Evolutionary conservation across 2,888 invertebrate genomes (phyloP).

Genomic region (Aricia artaxerxes): DNA sequence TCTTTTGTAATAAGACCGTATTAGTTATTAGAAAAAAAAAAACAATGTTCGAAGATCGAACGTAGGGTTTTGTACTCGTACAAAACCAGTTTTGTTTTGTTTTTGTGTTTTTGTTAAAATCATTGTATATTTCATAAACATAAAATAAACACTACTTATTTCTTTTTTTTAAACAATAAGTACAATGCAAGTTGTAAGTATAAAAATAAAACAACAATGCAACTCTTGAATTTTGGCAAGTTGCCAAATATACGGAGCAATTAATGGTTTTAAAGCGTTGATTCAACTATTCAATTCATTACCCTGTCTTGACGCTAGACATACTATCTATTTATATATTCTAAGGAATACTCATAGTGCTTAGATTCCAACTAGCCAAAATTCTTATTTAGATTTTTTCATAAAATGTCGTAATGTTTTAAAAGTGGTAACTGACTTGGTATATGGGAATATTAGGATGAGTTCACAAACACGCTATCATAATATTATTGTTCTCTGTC

Average conservation of each 20-base stretch:
- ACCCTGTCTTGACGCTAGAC: not conserved
- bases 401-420: too few species aligned
- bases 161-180: not conserved
- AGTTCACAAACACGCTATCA: too few species aligned
- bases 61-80: too few species aligned
- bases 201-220: not conserved
- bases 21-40: too few species aligned
- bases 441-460: too few species aligned
- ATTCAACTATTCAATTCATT: slow-evolving; percentile 9
- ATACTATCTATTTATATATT: not conserved
- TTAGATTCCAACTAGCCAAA: not conserved
- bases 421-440: too few species aligned
- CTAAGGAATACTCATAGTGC: not conserved
- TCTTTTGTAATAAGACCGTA: too few species aligned
- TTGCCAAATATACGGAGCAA: slow-evolving; percentile 12
- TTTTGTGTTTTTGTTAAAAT: too few species aligned
- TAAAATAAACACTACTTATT: not conserved
- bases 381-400: too few species aligned
- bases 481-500: too few species aligned
- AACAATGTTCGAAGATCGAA: too few species aligned
- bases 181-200: not conserved
- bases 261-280: not conserved
- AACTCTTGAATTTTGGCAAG: not conserved
- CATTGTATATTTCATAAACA: not conserved
- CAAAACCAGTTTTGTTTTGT: too few species aligned